Base-by-base conservation (phyloP, 2,888 invertebrate genomes). In the Dynastes grantii region DNA sequence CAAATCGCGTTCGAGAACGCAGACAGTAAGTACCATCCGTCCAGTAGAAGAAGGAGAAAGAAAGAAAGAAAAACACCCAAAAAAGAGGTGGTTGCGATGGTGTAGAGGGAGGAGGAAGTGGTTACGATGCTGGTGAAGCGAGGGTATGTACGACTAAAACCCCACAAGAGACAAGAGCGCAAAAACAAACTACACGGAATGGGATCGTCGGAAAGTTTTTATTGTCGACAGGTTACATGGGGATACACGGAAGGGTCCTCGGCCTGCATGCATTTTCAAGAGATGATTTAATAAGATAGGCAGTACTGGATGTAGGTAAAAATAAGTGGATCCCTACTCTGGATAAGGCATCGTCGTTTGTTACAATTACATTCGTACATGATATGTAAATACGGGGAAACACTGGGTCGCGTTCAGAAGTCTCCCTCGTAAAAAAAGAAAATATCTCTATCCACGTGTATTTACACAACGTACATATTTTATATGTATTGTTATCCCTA, bases 131-230 rank as follows among this genome's bases (percentile, higher is more conserved):
- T 58, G 40, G 45, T 16, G 49, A 37, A n/a, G 51, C 4, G 58
- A 53, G 71, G 53, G 16, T 55, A 71, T n/a, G 55, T 71, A 58
- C 55, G 55, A 40, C 37, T 71, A 71, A 58, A 71, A 53, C 55
- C 53, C 37, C 71, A 40, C 71, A 71, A 71, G 71, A 71, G 71
- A 71, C 71, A 71, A 71, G 63, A 61, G 73, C 61, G 45, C 73
- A 75, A 75, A 75, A 75, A 75, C 73, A 75, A 75, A 75, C 73
- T 75, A 75, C 73, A 75, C 58, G 61, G 61, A 75, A 75, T 75
- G 73, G 73, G 73, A 63, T 63, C 61, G 73, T 40, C 73, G 61
- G 61, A 49, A 75, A 75, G 73, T 75, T 75, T 75, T 75, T 75
- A 75, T 75, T 75, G 73, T 61, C 73, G 73, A 75, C 73, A 61